Conservation (phyloP, 2,888 invertebrate genomes). For the Branchellion lobata region DNA sequence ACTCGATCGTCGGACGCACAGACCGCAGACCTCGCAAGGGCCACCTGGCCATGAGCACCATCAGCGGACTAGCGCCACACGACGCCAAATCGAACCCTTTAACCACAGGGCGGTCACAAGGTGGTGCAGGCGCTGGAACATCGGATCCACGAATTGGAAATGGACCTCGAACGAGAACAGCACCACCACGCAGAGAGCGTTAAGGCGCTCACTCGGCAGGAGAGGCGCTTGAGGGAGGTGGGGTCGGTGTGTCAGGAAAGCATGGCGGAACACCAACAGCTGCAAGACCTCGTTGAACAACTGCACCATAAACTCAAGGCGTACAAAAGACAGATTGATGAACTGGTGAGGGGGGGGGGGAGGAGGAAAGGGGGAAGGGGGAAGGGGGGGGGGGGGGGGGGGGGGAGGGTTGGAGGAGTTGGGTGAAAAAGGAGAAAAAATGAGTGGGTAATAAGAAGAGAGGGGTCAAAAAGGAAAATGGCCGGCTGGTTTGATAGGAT, state of each 20-base stretch:
- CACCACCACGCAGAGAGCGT: slow-evolving; percentile 97
- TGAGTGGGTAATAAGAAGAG: too few species aligned
- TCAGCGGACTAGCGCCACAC: too few species aligned
- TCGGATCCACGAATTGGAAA: slow-evolving; percentile 63
- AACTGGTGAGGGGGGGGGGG: slow-evolving; percentile 71
- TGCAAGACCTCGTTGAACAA: slow-evolving; percentile 99
- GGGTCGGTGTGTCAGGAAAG: slow-evolving; percentile 77
- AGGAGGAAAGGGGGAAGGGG: too few species aligned
- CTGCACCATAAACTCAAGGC: slow-evolving; percentile 97
- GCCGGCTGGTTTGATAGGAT: too few species aligned
- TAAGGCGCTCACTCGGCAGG: slow-evolving; percentile 96
- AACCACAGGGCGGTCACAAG: slow-evolving; percentile 37
- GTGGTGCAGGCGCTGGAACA: slow-evolving; percentile 96
- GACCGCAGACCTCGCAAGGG: too few species aligned
- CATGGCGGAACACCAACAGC: slow-evolving; percentile 98
- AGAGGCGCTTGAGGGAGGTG: slow-evolving; percentile 83
- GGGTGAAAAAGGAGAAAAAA: too few species aligned
- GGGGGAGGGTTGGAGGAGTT: too few species aligned
- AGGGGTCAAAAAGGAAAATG: too few species aligned
- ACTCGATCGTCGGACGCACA: too few species aligned
- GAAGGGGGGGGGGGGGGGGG: too few species aligned
- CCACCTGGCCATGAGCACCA: too few species aligned
- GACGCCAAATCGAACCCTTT: too few species aligned
- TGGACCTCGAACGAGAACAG: slow-evolving; percentile 96
- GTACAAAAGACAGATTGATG: slow-evolving; percentile 99